These are phyloP conservation scores for Anthopleura sola DNA, from an alignment of 64 coral and sea anemone species.

Conservation along the genomic window DNA sequence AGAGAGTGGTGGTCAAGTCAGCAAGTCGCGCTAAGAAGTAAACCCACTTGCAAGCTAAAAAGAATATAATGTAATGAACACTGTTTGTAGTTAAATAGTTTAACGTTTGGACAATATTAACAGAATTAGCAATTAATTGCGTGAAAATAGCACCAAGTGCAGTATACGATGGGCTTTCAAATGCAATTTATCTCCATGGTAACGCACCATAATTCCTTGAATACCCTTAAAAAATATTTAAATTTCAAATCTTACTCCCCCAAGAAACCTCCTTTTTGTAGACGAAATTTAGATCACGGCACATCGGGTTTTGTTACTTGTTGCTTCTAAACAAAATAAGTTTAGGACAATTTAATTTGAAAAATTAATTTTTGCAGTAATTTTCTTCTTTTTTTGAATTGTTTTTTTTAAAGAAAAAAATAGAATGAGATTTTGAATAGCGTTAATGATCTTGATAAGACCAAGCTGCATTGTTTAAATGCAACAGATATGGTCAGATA, in stretches of 20 bases:
- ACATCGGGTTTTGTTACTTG: not conserved
- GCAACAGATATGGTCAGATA: not conserved
- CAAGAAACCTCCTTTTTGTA: not conserved
- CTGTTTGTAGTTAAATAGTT: not conserved
- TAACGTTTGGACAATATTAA: not conserved
- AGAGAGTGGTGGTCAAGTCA: constrained; percentile 42
- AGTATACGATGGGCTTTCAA: too few species aligned
- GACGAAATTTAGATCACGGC: not conserved
- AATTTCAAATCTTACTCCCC: not conserved
- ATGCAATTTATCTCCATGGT: not conserved
- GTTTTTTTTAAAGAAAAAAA: not conserved
- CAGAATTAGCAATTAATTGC: not conserved
- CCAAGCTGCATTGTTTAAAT: not conserved
- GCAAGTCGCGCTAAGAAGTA: constrained; percentile 2
- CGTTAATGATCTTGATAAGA: not conserved
- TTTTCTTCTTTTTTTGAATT: not conserved
- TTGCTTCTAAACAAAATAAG: not conserved
- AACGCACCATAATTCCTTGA: not conserved
- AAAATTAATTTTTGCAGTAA: not conserved
- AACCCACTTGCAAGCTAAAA: not conserved
- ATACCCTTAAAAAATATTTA: not conserved
- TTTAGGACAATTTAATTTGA: not conserved
- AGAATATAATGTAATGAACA: not conserved
- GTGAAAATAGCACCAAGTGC: not conserved
- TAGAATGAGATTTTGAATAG: not conserved